These are phyloP conservation scores for Acromyrmex charruanus DNA, from an alignment of 1,140 invertebrate species.

Conservation along the genomic window DNA sequence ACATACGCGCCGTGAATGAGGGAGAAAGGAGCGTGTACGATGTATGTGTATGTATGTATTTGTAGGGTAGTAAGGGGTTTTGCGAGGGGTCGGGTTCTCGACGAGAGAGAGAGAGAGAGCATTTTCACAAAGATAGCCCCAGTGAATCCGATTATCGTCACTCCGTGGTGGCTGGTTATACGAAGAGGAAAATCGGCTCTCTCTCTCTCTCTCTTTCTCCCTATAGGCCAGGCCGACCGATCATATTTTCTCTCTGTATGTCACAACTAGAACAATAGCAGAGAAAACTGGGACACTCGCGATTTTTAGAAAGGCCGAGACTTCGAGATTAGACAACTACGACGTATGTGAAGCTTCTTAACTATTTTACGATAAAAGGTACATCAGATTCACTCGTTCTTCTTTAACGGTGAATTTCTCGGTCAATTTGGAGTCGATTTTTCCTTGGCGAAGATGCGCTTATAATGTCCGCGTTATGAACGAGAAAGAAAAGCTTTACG, in stretches of 20 bases:
- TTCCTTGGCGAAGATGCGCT: background rate
- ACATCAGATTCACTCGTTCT: background rate
- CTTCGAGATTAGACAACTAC: background rate
- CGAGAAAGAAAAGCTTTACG: background rate
- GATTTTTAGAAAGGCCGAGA: constrained; percentile 25
- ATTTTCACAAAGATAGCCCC: constrained; percentile 67
- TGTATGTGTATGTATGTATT: background rate
- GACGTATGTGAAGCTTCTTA: background rate
- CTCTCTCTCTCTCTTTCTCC: background rate
- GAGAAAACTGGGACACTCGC: constrained; percentile 44
- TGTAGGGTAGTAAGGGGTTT: constrained; percentile 18
- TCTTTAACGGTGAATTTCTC: background rate
- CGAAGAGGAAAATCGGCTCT: constrained; percentile 48
- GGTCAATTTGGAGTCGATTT: background rate
- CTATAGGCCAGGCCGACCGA: constrained; percentile 5
- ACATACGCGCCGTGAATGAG: constrained; percentile 57
- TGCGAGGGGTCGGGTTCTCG: background rate
- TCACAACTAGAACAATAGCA: constrained; percentile 28
- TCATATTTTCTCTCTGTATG: constrained; percentile 23
- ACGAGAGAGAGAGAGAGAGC: constrained; percentile 49
- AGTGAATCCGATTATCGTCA: constrained; percentile 66
- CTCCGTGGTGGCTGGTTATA: constrained; percentile 26
- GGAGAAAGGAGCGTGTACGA: constrained; percentile 35
- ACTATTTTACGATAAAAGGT: background rate
- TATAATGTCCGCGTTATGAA: background rate